phyloP scores from a whole-genome alignment of 2,113 vertebrate species.

The Eulemur rufifrons region DNA sequence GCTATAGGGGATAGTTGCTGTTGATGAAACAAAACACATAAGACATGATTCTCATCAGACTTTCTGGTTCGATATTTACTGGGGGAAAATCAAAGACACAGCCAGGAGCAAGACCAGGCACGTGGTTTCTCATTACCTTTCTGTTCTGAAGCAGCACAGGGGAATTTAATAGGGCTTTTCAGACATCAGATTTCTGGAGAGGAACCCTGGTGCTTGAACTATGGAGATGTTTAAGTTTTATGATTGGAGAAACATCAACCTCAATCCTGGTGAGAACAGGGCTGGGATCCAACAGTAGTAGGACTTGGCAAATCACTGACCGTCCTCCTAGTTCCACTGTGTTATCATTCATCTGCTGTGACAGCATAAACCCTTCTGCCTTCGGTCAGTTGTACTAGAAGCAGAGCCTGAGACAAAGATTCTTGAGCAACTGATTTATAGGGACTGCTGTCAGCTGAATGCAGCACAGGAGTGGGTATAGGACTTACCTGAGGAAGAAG shows the following conservation, averaged over 20 bases:
- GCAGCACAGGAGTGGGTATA: not conserved
- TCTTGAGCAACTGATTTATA: not conserved
- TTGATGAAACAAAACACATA: not conserved
- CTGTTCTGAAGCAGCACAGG: not conserved
- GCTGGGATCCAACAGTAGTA: not conserved
- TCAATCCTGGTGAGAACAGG: not conserved
- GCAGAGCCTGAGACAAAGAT: not conserved
- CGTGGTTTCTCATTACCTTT: not conserved
- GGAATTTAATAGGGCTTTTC: not conserved
- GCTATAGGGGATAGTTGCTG: not conserved
- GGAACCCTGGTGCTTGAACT: not conserved
- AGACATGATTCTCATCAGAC: not conserved
- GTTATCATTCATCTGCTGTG: not conserved
- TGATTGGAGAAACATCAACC: not conserved
- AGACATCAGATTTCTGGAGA: not conserved
- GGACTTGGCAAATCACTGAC: not conserved
- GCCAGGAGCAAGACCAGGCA: not conserved
- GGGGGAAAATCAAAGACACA: not conserved
- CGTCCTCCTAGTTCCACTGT: not conserved
- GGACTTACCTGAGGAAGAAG: not conserved
- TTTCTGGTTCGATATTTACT: not conserved
- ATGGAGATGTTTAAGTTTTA: not conserved
- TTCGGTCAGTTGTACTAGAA: not conserved
- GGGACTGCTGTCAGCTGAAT: not conserved
- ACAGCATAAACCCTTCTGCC: not conserved